A percentile compares a stretch with the other conserved stretches of the same genome.
phyloP scores from a whole-genome alignment of 2,113 vertebrate genomes.

The Chloropsis cyanopogon region DNA sequence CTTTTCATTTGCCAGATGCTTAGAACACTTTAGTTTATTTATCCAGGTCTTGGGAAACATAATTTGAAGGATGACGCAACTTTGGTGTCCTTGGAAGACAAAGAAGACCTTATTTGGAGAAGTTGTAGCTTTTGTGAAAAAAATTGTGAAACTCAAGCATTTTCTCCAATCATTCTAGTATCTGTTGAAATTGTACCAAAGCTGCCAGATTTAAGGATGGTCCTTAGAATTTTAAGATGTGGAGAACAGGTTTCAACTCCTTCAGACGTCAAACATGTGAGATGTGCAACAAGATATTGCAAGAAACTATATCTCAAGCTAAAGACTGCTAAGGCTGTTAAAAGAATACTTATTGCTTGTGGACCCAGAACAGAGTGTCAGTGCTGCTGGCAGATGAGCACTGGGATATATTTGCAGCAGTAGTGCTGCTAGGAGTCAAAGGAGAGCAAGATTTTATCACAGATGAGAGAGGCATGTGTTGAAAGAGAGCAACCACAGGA shows the following conservation, averaged over 20 bases:
- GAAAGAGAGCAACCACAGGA: neutral
- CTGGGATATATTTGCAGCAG: neutral
- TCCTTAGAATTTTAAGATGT: neutral
- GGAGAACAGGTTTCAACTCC: neutral
- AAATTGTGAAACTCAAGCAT: neutral
- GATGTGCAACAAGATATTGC: neutral
- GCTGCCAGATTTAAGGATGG: neutral
- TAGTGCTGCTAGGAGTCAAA: neutral
- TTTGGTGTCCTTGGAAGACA: neutral
- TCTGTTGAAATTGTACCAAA: neutral
- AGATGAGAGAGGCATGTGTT: neutral
- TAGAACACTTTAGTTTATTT: neutral
- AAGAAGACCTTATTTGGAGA: neutral
- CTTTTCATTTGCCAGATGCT: neutral
- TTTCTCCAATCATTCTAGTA: neutral
- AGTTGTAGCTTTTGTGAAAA: neutral
- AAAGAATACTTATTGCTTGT: neutral
- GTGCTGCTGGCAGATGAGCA: neutral
- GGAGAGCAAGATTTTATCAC: neutral
- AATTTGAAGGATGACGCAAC: neutral
- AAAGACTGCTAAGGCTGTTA: neutral
- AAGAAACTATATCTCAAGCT: neutral
- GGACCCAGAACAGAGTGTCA: neutral
- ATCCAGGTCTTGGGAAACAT: neutral
- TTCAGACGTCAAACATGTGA: neutral